A percentile compares a stretch with the other conserved stretches of the same genome.
phyloP scores from a whole-genome alignment of 2,797 vertebrate genomes.

The Acridotheres tristis region DNA sequence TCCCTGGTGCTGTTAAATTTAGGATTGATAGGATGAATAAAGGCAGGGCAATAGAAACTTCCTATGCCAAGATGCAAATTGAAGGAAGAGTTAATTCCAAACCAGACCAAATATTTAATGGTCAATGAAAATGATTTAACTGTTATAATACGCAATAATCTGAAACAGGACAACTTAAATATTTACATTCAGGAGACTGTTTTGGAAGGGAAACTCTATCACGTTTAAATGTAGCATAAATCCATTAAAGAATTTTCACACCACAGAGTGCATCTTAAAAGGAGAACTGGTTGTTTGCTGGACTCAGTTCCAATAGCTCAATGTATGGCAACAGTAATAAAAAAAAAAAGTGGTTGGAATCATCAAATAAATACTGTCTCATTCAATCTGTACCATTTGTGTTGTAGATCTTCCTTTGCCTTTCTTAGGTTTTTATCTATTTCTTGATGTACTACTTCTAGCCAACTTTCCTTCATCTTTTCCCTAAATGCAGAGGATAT shows the following conservation, averaged over 20 bases:
- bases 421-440: neutral
- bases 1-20: neutral
- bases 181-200: neutral
- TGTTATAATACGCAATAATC: neutral
- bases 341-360: neutral
- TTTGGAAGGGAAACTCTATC: neutral
- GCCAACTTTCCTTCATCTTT: neutral
- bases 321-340: neutral
- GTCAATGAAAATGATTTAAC: neutral
- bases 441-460: neutral
- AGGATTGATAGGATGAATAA: neutral
- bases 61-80: neutral
- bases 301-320: neutral
- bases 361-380: neutral
- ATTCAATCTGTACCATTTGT: neutral
- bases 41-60: neutral
- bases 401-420: neutral
- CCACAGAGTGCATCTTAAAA: neutral
- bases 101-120: neutral
- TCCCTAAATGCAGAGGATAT: neutral
- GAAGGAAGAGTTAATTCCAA: slow-evolving; percentile 13
- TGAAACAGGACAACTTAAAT: neutral
- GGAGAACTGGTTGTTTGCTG: neutral
- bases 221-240: neutral
- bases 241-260: neutral